Conservation (phyloP, 2,797 vertebrate species). For the Numenius phaeopus region DNA sequence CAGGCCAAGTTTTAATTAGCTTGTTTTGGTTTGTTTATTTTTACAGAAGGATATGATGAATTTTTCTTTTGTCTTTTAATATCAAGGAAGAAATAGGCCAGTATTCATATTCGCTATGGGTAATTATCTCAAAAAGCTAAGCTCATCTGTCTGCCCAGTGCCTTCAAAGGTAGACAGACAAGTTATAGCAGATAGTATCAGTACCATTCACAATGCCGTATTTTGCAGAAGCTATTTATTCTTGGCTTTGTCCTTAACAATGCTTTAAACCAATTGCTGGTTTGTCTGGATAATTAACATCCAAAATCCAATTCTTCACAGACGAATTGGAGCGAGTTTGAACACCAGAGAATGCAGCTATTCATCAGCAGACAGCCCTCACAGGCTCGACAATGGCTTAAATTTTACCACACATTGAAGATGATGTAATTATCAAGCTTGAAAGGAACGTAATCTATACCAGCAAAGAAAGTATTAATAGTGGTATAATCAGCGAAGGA, state of each 20-base stretch:
- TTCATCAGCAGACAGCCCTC: neutral
- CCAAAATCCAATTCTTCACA: neutral
- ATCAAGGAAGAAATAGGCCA: neutral
- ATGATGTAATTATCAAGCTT: neutral
- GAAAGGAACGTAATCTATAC: neutral
- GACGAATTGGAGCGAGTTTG: neutral
- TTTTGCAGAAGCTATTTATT: neutral
- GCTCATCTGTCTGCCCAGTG: neutral
- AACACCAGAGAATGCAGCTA: neutral
- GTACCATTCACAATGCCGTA: neutral
- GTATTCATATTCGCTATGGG: neutral
- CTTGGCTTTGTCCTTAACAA: neutral
- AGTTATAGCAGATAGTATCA: neutral
- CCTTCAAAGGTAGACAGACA: neutral
- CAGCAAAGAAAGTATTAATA: neutral
- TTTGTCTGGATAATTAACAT: conserved; percentile 31
- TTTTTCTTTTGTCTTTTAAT: neutral
- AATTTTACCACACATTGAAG: neutral
- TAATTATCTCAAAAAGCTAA: neutral
- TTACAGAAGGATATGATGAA: neutral
- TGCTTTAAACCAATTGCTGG: neutral
- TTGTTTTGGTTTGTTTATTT: neutral
- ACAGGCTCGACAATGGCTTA: neutral
- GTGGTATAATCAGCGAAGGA: neutral
- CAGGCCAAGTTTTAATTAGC: neutral